Percentiles rank a stretch among this genome's conserved stretches.
Conservation (phyloP, 2,797 vertebrate genomes). For the Sebastes miniatus region DNA sequence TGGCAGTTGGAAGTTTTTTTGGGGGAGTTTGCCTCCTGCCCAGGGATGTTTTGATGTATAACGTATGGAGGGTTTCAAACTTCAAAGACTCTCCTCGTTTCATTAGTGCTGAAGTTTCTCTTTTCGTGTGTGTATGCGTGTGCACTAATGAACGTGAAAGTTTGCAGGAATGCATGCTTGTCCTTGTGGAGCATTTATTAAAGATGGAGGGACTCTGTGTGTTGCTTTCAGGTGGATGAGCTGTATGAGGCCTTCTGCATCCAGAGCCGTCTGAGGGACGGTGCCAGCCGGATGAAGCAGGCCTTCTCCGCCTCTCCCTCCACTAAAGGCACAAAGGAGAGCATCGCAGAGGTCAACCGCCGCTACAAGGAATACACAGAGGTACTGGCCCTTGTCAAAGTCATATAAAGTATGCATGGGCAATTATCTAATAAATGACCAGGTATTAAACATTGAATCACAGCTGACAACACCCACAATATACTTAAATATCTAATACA, state of each 20-base stretch:
- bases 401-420: not conserved
- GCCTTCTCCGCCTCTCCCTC: conserved; percentile 93
- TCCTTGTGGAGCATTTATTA: conserved; percentile 8
- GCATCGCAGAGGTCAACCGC: conserved; percentile 91
- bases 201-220: conserved; percentile 17
- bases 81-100: conserved; percentile 4
- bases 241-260: conserved; percentile 98
- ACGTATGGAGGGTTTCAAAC: not conserved
- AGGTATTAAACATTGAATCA: not conserved
- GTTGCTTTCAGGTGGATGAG: conserved; percentile 91
- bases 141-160: not conserved
- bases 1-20: conserved; percentile 33
- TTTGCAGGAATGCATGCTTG: not conserved
- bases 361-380: conserved; percentile 97
- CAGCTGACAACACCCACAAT: not conserved
- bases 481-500: not conserved
- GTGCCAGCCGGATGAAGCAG: conserved; percentile 97
- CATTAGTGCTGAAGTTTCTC: conserved; percentile 12
- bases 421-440: not conserved
- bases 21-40: conserved; percentile 21
- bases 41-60: conserved; percentile 48
- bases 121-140: not conserved
- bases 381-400: conserved; percentile 72
- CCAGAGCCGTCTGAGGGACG: conserved; percentile 94
- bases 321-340: conserved; percentile 94